A percentile compares a stretch with the other conserved stretches of the same genome.
phyloP scores from a whole-genome alignment of 2,888 invertebrate species.

The Chesias legatella region DNA sequence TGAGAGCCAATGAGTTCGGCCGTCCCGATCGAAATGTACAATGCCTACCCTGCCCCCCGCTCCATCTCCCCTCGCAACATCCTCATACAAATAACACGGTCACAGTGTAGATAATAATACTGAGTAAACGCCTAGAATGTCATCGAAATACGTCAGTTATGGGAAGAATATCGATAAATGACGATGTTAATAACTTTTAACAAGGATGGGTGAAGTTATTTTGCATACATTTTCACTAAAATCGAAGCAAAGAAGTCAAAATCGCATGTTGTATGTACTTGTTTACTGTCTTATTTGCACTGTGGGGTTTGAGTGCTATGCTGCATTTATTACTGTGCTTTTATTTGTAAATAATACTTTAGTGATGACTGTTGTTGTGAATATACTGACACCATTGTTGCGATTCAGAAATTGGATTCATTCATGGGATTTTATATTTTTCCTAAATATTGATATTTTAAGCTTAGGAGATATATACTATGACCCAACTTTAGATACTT shows the following conservation, averaged over 20 bases:
- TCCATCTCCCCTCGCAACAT: conserved; percentile 22
- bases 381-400: too few species aligned
- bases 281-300: conserved; percentile 36
- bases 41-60: conserved; percentile 32
- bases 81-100: conserved; percentile 35
- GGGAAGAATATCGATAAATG: too few species aligned
- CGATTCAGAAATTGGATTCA: too few species aligned
- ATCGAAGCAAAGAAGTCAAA: not conserved
- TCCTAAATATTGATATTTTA: too few species aligned
- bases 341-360: too few species aligned
- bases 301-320: conserved; percentile 34
- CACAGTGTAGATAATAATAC: conserved; percentile 46
- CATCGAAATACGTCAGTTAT: not conserved
- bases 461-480: too few species aligned
- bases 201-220: too few species aligned
- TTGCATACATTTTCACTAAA: too few species aligned
- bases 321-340: conserved; percentile 50
- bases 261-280: not conserved
- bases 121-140: conserved; percentile 1
- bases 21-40: conserved; percentile 47
- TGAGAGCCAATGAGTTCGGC: conserved; percentile 29
- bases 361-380: too few species aligned
- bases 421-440: too few species aligned
- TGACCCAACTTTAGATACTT: too few species aligned
- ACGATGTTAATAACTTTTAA: too few species aligned